Conservation (phyloP, 2,888 invertebrate species). For the Parthenolecanium corni region DNA sequence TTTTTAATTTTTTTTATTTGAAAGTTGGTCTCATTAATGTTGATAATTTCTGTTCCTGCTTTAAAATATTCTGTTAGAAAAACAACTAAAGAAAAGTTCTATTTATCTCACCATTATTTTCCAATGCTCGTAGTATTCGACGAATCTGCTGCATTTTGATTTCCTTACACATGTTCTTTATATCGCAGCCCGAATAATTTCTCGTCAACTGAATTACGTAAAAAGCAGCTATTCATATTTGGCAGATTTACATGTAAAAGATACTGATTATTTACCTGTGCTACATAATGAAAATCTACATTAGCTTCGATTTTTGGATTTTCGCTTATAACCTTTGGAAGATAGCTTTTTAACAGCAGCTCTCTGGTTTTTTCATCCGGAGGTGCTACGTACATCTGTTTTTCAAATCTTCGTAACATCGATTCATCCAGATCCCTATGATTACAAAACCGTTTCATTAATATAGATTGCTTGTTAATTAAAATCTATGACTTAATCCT, state of each 20-base stretch:
- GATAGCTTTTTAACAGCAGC: slow-evolving; percentile 53
- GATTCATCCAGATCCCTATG: slow-evolving; percentile 76
- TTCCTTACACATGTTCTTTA: slow-evolving; percentile 77
- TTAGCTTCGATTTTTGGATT: slow-evolving; percentile 41
- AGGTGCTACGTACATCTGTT: slow-evolving; percentile 66
- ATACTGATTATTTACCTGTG: slow-evolving; percentile 36
- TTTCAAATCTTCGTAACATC: slow-evolving; percentile 75
- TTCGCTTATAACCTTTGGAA: slow-evolving; percentile 42
- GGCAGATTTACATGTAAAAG: not conserved
- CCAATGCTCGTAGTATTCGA: slow-evolving; percentile 47
- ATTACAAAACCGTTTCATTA: slow-evolving; percentile 8
- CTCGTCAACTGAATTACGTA: slow-evolving; percentile 46
- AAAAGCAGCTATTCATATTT: not conserved
- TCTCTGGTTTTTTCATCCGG: slow-evolving; percentile 57
- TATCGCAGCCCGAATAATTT: slow-evolving; percentile 79
- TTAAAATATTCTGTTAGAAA: too few relatives aligned
- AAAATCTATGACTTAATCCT: not conserved
- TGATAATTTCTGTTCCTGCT: too few relatives aligned
- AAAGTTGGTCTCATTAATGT: too few relatives aligned
- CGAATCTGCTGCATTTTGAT: slow-evolving; percentile 70
- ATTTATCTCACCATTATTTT: slow-evolving; percentile 33
- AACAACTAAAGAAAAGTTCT: too few relatives aligned
- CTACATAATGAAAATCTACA: slow-evolving; percentile 41
- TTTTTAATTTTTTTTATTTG: too few relatives aligned
- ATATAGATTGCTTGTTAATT: not conserved